phyloP scores from a whole-genome alignment of 2,888 invertebrate species.

The Brachyptera risi region DNA sequence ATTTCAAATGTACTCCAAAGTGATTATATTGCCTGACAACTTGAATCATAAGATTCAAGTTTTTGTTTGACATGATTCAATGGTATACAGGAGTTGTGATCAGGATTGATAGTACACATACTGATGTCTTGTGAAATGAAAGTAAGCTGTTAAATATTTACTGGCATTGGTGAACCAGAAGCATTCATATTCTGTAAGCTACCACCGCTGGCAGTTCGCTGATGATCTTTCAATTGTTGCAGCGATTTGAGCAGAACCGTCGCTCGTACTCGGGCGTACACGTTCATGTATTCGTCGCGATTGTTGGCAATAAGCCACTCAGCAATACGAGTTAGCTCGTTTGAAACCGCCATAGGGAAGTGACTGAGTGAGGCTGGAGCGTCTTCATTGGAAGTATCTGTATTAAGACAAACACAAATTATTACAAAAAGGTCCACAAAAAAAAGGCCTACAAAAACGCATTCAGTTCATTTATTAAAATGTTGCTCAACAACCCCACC shows the following conservation, averaged over 20 bases:
- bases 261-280: conserved; percentile 71
- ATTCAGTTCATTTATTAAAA: too few relatives aligned
- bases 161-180: conserved; percentile 57
- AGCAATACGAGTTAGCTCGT: conserved; percentile 73
- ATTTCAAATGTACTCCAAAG: too few relatives aligned
- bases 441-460: too few relatives aligned
- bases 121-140: too few relatives aligned
- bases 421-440: too few relatives aligned
- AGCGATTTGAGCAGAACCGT: conserved; percentile 71
- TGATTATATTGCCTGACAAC: too few relatives aligned
- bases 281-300: conserved; percentile 67
- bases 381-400: conserved; percentile 48
- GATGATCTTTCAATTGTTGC: conserved; percentile 72
- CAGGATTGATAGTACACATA: too few relatives aligned
- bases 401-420: too few relatives aligned
- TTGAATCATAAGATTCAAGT: too few relatives aligned
- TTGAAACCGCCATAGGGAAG: conserved; percentile 63
- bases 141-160: conserved; percentile 46
- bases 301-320: conserved; percentile 80
- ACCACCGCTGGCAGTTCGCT: conserved; percentile 71
- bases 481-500: too few relatives aligned
- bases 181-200: conserved; percentile 54
- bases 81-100: too few relatives aligned
- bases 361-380: conserved; percentile 56
- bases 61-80: too few relatives aligned